Conservation (phyloP, 2,797 vertebrate genomes). For the Sparidentex hasta region DNA sequence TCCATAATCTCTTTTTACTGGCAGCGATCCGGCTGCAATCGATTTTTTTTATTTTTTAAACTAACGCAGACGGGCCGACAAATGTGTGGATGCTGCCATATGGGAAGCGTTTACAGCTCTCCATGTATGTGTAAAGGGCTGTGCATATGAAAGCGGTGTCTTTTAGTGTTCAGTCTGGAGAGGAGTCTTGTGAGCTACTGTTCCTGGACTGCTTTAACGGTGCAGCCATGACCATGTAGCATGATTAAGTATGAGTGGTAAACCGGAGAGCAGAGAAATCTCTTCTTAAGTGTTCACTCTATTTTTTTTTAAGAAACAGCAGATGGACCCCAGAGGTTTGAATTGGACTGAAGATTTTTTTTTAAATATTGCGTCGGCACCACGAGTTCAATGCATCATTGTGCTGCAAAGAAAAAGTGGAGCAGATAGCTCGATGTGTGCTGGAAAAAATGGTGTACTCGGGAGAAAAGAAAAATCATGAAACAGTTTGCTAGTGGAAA, state of each 20-base stretch:
- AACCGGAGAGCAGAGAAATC: neutral
- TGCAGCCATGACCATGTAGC: constrained; percentile 4
- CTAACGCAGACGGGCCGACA: constrained; percentile 50
- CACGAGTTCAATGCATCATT: neutral
- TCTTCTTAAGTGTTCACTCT: neutral
- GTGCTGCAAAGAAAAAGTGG: constrained; percentile 5
- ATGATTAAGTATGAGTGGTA: constrained; percentile 3
- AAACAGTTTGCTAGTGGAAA: neutral
- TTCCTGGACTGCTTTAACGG: constrained; percentile 5
- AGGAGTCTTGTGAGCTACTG: constrained; percentile 17
- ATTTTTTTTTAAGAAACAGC: constrained; percentile 16
- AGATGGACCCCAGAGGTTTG: constrained; percentile 9
- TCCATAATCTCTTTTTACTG: constrained; percentile 60
- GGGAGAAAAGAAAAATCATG: neutral
- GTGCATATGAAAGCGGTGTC: constrained; percentile 39
- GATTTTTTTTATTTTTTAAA: constrained; percentile 20
- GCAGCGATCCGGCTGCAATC: constrained; percentile 24
- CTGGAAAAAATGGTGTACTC: neutral
- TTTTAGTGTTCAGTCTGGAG: constrained; percentile 47
- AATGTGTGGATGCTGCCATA: constrained; percentile 64
- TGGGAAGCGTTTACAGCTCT: constrained; percentile 63
- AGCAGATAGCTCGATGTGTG: constrained; percentile 1
- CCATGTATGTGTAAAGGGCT: constrained; percentile 45
- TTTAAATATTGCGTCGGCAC: constrained; percentile 3
- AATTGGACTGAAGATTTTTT: neutral